Base-by-base conservation (phyloP, 2,113 vertebrate species). In the Ammodytes marinus region DNA sequence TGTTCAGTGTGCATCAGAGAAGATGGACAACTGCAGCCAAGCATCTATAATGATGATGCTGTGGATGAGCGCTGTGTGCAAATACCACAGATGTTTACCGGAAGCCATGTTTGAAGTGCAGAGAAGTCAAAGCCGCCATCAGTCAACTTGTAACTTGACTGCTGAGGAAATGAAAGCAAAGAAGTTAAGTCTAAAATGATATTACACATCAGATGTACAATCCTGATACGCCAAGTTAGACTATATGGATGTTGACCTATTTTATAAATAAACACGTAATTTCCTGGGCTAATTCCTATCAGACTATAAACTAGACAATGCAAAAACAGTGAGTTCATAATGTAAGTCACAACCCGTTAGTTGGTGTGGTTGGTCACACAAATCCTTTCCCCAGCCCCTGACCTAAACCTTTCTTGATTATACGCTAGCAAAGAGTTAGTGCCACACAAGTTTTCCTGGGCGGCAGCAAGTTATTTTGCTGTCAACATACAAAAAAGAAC, bases 21-120 rank as follows among this genome's bases (percentile, higher is more conserved):
- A 86, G 82, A 86, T 42, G 85, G 85, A 87, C 87, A 81, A 49
- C 82, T 45, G 60, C 39, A 61, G 74, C 60, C 37, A 9, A 88
- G 72, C 74, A 60, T 65, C 67, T 60, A 11, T 61, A 69, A 86
- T 74, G 73, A 68, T 49, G 68, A 67, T 53, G 80, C 19, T 14
- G 19, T 11, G 55, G 52, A 64, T 12, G 74, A 57, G 63, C 11
- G 40, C 49, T 4, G 53, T 1, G 39, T n/a, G 64, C 71, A 74
- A 77, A 83, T 27, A 53, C 37, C 27, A 4, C 64, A 50, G 63
- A 79, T 60, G 67, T 66, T 85, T 80, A n/a, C 53, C 1, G 12
- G 54, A 80, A 72, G 73, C 46, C 14, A 9, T 35, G 69, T 60
- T 69, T 53, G 63, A 63, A 35, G 45, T 37, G 42, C 55, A 45